Conservation (phyloP, 1,140 invertebrate genomes). For the Drosophila watanabei region DNA sequence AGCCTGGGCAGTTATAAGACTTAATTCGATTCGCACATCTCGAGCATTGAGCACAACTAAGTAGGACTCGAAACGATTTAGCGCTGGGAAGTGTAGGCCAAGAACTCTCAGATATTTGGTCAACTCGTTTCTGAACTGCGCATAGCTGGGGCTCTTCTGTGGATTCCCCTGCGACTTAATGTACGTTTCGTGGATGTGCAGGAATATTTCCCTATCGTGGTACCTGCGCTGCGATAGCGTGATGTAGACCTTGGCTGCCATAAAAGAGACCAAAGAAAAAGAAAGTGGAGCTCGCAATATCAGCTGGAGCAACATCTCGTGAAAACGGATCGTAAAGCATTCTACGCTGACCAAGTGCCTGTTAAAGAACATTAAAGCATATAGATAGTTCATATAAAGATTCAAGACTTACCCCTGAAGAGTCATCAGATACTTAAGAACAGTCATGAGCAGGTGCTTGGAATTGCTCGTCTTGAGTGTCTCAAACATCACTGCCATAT, state of each 20-base stretch:
- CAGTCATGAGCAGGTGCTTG: constrained; percentile 35
- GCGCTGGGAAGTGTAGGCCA: constrained; percentile 19
- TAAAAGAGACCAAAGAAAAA: constrained; percentile 1
- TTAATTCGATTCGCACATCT: constrained; percentile 38
- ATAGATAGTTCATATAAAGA: too few species aligned
- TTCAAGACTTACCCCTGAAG: constrained; percentile 43
- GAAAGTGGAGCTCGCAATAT: constrained; percentile 25
- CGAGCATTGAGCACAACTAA: constrained; percentile 4
- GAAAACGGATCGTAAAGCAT: constrained; percentile 46
- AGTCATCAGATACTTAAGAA: constrained; percentile 42
- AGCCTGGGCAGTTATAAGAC: constrained; percentile 47
- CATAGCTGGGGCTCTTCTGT: constrained; percentile 11
- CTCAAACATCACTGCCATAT: constrained; percentile 48
- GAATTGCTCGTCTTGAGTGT: constrained; percentile 18
- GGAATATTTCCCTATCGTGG: constrained; percentile 30
- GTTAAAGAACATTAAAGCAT: not conserved
- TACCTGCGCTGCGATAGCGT: constrained; percentile 45
- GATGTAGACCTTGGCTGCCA: constrained; percentile 56
- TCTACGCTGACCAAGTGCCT: constrained; percentile 56
- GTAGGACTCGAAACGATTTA: constrained; percentile 42
- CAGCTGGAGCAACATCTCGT: constrained; percentile 47
- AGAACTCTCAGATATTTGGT: constrained; percentile 32
- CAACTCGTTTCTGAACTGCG: constrained; percentile 25
- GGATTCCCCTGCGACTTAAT: constrained; percentile 18
- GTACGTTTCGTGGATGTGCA: constrained; percentile 61